Evolutionary conservation across 1,140 invertebrate genomes (phyloP), one percentile per base, ranked within the genome.

Genomic region (Lepidurus arcticus): DNA sequence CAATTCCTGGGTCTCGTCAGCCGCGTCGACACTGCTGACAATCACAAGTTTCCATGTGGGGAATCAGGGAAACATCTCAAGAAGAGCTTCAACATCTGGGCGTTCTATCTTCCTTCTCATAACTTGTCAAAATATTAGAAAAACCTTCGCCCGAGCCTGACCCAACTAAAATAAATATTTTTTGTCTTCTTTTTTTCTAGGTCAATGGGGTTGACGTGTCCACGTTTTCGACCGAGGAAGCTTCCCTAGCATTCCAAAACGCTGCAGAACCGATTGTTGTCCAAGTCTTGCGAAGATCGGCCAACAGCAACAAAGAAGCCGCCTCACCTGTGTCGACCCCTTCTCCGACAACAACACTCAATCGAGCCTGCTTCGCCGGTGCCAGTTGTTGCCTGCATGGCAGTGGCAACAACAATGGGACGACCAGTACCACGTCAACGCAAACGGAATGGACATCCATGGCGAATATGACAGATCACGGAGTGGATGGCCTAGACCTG

Each of bases 131-230:
- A 34, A 34, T 34, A 34, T 34, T 34, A 34, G 3, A 34, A 34
- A 34, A 34, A 34, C 34, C 34, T 34, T 3, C 34, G 34, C 34
- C 34, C 34, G 34, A 34, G 34, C 34, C 34, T 34, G 34, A 11
- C 16, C 53, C 21, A 13, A 65, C 21, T 65, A 0, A 7, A 13
- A 16, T 65, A 65, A n/a, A 43, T 21, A 43, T 76, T 76, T 76
- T 5, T 42, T 76, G 10, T n/a, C 53, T 34, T 10, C 45, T 42
- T 43, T 42, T 42, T 43, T 76, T 47, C 34, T 83, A 88, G 87
- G 87, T 88, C 79, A 88, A 88, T 83, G 87, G 87, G 73, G 84
- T 84, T 77, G 87, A 88, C 82, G 81, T 88, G 76, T 86, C 85
- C 42, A 83, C 85, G 47, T 83, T 85, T 11, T 84, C 83, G 73